phyloP scores from a whole-genome alignment of 1,140 invertebrate species.

The Ceratina japonica region DNA sequence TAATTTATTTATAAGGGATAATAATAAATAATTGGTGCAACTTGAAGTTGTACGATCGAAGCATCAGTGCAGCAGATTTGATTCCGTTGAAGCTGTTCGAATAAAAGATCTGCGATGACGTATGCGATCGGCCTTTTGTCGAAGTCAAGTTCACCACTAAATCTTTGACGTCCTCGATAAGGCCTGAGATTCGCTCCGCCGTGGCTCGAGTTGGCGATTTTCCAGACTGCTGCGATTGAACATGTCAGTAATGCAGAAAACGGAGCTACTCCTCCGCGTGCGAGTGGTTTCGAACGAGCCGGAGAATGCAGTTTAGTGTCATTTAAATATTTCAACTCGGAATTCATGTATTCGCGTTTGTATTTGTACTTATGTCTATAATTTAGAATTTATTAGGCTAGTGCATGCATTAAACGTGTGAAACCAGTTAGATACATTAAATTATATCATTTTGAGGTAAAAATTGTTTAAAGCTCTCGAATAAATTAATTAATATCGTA shows the following conservation, averaged over 20 bases:
- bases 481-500: too few relatives aligned
- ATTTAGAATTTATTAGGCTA: too few relatives aligned
- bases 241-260: slow-evolving; percentile 34
- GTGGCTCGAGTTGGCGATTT: slow-evolving; percentile 45
- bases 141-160: slow-evolving; percentile 43
- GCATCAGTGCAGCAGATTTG: too few relatives aligned
- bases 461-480: too few relatives aligned
- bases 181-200: slow-evolving; percentile 35
- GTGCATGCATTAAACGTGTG: too few relatives aligned
- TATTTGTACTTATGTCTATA: too few relatives aligned
- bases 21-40: too few relatives aligned
- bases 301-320: background rate
- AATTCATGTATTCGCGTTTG: background rate
- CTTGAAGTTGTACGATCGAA: too few relatives aligned
- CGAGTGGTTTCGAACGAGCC: background rate
- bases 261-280: background rate
- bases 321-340: background rate
- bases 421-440: too few relatives aligned
- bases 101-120: slow-evolving; percentile 19
- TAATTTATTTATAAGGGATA: too few relatives aligned
- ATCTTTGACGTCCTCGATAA: slow-evolving; percentile 49
- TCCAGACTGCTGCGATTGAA: slow-evolving; percentile 58
- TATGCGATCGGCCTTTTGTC: slow-evolving; percentile 27
- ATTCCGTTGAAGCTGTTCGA: slow-evolving; percentile 1
- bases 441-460: too few relatives aligned